Conservation (phyloP, 2,113 vertebrate genomes). For the Trichechus manatus region DNA sequence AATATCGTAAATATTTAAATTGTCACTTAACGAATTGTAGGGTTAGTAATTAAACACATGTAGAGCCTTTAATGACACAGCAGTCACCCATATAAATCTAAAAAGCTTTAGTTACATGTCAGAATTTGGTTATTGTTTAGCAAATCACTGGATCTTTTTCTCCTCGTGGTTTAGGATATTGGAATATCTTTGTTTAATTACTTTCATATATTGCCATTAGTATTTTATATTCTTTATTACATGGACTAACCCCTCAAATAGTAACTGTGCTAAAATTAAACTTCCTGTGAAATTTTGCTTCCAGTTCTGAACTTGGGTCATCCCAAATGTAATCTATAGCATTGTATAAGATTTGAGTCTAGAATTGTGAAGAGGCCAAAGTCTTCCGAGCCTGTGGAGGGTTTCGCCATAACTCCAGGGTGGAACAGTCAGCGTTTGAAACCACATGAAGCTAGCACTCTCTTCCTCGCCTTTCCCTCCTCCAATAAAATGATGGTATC, state of each 20-base stretch:
- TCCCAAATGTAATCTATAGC: background rate
- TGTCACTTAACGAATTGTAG: background rate
- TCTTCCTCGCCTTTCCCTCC: background rate
- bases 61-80: slow-evolving; percentile 45
- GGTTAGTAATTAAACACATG: background rate
- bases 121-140: slow-evolving; percentile 57
- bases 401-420: background rate
- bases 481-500: background rate
- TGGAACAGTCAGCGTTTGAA: background rate
- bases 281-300: slow-evolving; percentile 32
- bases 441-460: background rate
- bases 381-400: background rate
- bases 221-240: slow-evolving; percentile 25
- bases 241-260: background rate
- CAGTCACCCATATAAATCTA: background rate
- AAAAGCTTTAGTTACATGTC: slow-evolving; percentile 79
- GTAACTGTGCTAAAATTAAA: slow-evolving; percentile 7
- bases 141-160: slow-evolving; percentile 70
- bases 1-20: slow-evolving; percentile 52
- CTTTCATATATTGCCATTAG: slow-evolving; percentile 16
- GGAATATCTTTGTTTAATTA: slow-evolving; percentile 69
- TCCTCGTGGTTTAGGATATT: slow-evolving; percentile 64
- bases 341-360: background rate
- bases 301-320: slow-evolving; percentile 35
- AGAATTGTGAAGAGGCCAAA: slow-evolving; percentile 20